A percentile compares a stretch with the other conserved stretches of the same genome.
Conservation (phyloP, 2,888 invertebrate genomes). For the Drosophila trichaetosa region DNA sequence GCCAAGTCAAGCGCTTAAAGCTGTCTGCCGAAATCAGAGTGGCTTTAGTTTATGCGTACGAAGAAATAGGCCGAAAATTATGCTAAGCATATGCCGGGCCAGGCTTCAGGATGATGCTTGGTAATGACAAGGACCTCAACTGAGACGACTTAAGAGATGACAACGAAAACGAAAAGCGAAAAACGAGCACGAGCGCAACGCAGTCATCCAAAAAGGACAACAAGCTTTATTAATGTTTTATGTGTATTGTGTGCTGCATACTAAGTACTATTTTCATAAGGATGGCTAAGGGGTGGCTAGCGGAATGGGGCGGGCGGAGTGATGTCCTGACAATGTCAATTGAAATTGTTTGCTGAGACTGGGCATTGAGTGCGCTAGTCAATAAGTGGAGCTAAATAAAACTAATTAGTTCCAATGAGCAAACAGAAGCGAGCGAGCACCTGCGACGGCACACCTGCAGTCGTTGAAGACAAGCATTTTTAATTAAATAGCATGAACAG, state of each 20-base stretch:
- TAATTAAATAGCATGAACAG: conserved; percentile 62
- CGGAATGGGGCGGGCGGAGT: background rate
- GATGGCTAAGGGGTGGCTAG: background rate
- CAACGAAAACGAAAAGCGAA: background rate
- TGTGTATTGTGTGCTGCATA: conserved; percentile 77
- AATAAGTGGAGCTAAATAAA: conserved; percentile 72
- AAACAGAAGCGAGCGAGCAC: conserved; percentile 55
- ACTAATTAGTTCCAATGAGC: conserved; percentile 78
- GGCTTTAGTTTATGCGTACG: conserved; percentile 42
- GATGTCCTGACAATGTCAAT: conserved; percentile 72
- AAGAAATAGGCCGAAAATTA: conserved; percentile 64
- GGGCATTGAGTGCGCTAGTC: conserved; percentile 37
- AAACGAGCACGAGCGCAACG: conserved; percentile 34
- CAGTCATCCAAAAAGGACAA: conserved; percentile 76
- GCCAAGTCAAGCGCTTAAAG: conserved; percentile 39
- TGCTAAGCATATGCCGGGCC: conserved; percentile 74
- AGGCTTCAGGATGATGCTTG: conserved; percentile 54
- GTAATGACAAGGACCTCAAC: conserved; percentile 74
- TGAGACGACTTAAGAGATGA: conserved; percentile 34
- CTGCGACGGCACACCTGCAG: conserved; percentile 35
- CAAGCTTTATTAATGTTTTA: conserved; percentile 81
- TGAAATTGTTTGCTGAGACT: conserved; percentile 67
- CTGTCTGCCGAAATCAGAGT: conserved; percentile 46
- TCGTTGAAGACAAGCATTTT: conserved; percentile 60
- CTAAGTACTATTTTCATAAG: conserved; percentile 50